Conservation (phyloP, 2,888 invertebrate species). For the Cheilosia vernalis region DNA sequence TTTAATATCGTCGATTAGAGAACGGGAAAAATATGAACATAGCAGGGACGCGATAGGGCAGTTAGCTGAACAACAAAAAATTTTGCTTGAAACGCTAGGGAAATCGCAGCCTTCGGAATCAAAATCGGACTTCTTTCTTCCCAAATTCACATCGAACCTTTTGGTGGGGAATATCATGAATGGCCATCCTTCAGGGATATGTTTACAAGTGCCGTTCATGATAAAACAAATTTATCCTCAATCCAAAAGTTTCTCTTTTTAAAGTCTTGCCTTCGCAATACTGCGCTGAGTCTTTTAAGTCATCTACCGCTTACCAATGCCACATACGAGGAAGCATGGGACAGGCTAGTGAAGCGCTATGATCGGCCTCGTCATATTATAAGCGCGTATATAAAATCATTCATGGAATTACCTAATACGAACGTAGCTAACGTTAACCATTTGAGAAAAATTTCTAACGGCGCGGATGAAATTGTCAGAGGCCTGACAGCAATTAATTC, state of each 20-base stretch:
- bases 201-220: slow-evolving; percentile 15
- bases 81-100: slow-evolving; percentile 2
- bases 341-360: slow-evolving; percentile 24
- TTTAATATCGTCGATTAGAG: slow-evolving; percentile 3
- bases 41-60: neutral
- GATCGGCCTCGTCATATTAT: slow-evolving; percentile 30
- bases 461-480: slow-evolving; percentile 48
- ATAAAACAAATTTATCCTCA: slow-evolving; percentile 10
- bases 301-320: slow-evolving; percentile 11
- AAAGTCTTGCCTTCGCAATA: slow-evolving; percentile 7
- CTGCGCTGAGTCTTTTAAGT: slow-evolving; percentile 15
- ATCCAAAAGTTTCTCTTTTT: slow-evolving; percentile 31
- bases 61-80: slow-evolving; percentile 13
- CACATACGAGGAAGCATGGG: slow-evolving; percentile 18
- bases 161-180: slow-evolving; percentile 12
- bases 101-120: neutral
- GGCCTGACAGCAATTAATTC: slow-evolving; percentile 22
- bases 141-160: slow-evolving; percentile 18
- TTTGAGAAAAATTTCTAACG: slow-evolving; percentile 46
- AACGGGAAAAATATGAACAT: neutral
- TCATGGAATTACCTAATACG: slow-evolving; percentile 12
- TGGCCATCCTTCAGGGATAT: slow-evolving; percentile 31
- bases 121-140: slow-evolving; percentile 9
- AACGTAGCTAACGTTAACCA: neutral
- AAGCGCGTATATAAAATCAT: slow-evolving; percentile 15